phyloP scores from a whole-genome alignment of 2,797 vertebrate species.

The Acomys russatus region DNA sequence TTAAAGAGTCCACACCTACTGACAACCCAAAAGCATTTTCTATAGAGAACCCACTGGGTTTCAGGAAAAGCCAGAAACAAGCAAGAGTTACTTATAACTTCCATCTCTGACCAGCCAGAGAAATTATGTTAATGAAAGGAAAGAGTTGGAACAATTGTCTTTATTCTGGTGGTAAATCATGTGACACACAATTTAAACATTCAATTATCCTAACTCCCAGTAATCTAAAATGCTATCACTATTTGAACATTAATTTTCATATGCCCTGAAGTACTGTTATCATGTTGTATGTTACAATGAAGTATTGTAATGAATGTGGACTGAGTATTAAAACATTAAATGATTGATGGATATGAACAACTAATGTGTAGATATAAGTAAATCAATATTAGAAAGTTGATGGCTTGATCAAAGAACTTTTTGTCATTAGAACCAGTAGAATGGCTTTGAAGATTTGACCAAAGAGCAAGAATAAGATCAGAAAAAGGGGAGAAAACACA shows the following conservation, averaged over 20 bases:
- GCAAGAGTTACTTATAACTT: background rate
- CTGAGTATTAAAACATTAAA: background rate
- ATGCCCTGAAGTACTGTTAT: background rate
- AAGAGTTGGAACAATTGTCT: background rate
- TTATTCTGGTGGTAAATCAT: conserved; percentile 38
- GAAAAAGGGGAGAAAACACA: background rate
- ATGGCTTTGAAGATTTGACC: background rate
- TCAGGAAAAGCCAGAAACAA: conserved; percentile 45
- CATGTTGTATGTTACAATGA: background rate
- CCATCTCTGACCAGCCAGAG: background rate
- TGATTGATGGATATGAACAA: background rate
- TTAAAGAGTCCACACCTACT: background rate
- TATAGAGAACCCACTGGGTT: background rate
- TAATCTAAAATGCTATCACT: conserved; percentile 1
- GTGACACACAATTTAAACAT: background rate
- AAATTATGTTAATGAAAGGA: conserved; percentile 48
- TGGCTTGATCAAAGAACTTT: background rate
- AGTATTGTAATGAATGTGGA: background rate
- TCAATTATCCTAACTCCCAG: conserved; percentile 19
- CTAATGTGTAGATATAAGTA: background rate
- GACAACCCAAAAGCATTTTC: background rate
- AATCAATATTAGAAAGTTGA: background rate
- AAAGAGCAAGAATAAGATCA: background rate
- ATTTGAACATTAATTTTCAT: conserved; percentile 21
- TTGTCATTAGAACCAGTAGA: background rate